phyloP scores from a whole-genome alignment of 2,113 vertebrate species.

The Tetrax tetrax region DNA sequence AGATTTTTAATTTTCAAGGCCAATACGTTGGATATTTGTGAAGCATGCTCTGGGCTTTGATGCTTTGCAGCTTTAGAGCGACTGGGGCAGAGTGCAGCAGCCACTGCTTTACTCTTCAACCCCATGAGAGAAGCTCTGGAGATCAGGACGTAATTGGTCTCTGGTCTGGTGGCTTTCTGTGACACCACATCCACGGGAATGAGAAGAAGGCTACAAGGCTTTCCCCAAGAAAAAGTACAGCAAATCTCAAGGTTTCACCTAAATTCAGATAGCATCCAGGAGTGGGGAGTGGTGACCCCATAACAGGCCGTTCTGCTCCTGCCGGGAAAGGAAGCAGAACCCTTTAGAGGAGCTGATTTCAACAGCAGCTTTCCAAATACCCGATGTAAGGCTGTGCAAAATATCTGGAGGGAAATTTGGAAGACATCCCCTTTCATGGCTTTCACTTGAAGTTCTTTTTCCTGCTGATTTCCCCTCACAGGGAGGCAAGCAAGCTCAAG shows the following conservation, averaged over 20 bases:
- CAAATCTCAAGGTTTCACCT: neutral
- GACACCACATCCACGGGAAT: fast-evolving
- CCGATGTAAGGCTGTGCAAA: neutral
- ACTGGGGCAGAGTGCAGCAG: neutral
- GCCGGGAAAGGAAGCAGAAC: neutral
- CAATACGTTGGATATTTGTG: neutral
- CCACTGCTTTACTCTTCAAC: neutral
- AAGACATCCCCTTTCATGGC: neutral
- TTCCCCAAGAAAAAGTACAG: fast-evolving
- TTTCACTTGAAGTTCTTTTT: conserved; percentile 28
- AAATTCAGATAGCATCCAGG: neutral
- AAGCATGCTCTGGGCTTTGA: neutral
- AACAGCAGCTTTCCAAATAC: neutral
- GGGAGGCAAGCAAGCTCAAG: neutral
- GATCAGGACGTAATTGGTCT: neutral
- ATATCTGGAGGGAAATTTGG: conserved; percentile 13
- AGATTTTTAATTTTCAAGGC: neutral
- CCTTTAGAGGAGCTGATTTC: neutral
- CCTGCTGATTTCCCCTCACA: neutral
- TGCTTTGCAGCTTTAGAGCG: neutral
- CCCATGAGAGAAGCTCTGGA: neutral
- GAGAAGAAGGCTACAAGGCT: neutral
- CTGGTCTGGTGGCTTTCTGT: neutral
- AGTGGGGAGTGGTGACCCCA: neutral
- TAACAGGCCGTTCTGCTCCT: neutral